Evolutionary conservation across 2,113 vertebrate species (phyloP), one percentile per base, ranked within the genome.

Genomic region (Pangasianodon hypophthalmus): DNA sequence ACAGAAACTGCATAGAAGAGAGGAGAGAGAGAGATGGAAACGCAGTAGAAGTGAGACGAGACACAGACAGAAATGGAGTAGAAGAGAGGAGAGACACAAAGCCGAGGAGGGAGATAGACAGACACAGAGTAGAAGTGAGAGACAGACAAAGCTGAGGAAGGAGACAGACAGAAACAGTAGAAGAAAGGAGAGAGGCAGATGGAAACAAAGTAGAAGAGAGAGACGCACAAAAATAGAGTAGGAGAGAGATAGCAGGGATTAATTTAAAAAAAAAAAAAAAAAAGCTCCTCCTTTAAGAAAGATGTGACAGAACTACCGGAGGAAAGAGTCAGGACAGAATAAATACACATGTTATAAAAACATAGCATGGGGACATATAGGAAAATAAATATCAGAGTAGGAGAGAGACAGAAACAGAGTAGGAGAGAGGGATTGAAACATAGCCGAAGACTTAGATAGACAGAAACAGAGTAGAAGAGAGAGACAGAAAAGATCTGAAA

Each of bases 301-400:
- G 56, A 86, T 19, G 29, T 50, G 58, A 69, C 81, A 77, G 54
- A 48, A 50, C 52, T 26, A 67, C 52, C 44, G 6, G 79, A 79
- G 54, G 41, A 82, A 79, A 41, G 56, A 62, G 56, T 29, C 54
- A 77, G 83, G 75, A 88, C 54, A 69, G 67, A 48, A 46, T 91
- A 86, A 86, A 86, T 60, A 73, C 37, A 21, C 67, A 60, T 50
- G n/a, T 54, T 46, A 18, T 64, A 62, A 69, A 88, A 90, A 85
- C 71, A 88, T 71, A 88, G 44, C 46, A 81, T 48, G 16, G 44
- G 21, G 77, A 81, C 58, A 10, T 48, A 29, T 77, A 48, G 80
- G 87, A 50, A 82, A 88, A 88, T 88, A 82, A 54, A 84, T 21
- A 37, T 37, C 37, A 32, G 29, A 69, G 62, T 32, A 9, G 21